Conservation (phyloP, 2,888 invertebrate species). For the Drosophila mimica region DNA sequence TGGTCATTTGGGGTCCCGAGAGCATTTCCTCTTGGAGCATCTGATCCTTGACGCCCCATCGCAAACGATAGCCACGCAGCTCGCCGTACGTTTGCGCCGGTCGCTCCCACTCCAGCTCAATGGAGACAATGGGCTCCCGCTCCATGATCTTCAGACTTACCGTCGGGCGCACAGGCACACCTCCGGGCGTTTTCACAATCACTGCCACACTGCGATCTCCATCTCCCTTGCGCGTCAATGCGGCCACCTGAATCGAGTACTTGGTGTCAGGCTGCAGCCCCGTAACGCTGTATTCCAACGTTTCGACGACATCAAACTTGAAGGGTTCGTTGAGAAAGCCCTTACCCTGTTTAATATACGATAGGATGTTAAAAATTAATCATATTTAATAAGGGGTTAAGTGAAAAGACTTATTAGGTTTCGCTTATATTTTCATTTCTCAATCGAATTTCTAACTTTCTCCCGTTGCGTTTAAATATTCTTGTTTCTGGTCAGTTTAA, state of each 20-base stretch:
- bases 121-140: slow-evolving; percentile 93
- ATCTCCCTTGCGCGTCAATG: slow-evolving; percentile 98
- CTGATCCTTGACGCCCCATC: slow-evolving; percentile 95
- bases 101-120: slow-evolving; percentile 96
- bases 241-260: slow-evolving; percentile 97
- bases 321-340: slow-evolving; percentile 94
- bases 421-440: background rate
- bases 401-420: background rate
- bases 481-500: background rate
- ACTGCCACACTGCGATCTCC: slow-evolving; percentile 95
- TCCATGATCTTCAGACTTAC: slow-evolving; percentile 93
- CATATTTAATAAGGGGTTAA: background rate
- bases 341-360: slow-evolving; percentile 81
- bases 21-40: slow-evolving; percentile 90
- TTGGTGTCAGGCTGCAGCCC: slow-evolving; percentile 97
- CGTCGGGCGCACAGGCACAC: slow-evolving; percentile 94
- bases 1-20: slow-evolving; percentile 88
- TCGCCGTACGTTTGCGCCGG: slow-evolving; percentile 96
- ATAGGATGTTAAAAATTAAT: background rate
- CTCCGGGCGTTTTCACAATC: slow-evolving; percentile 95
- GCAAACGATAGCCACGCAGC: slow-evolving; percentile 93
- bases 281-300: slow-evolving; percentile 92
- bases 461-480: background rate
- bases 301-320: slow-evolving; percentile 93
- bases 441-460: background rate